These are phyloP conservation scores for Drosophila flavopinicola DNA, from an alignment of 2,888 invertebrate species.

Conservation along the genomic window DNA sequence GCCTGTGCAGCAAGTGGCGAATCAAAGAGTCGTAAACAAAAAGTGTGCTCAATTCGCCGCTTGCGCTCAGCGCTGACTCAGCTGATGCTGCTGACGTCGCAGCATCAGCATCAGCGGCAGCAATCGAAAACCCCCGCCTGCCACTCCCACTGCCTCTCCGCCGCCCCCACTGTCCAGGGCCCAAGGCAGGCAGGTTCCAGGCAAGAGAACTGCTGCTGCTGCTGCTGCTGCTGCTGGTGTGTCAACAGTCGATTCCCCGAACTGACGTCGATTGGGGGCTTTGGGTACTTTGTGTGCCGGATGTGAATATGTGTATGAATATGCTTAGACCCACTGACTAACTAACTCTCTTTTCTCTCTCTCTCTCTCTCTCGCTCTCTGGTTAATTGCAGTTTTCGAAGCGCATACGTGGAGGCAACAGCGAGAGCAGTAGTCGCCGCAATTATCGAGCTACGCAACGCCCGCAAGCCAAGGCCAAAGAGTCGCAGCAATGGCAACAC, in stretches of 20 bases:
- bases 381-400: conserved; percentile 70
- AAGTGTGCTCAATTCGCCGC: conserved; percentile 46
- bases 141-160: conserved; percentile 27
- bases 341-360: not conserved
- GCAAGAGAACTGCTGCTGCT: conserved; percentile 6
- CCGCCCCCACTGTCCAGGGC: conserved; percentile 26
- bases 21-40: conserved; percentile 54
- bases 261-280: conserved; percentile 43
- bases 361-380: conserved; percentile 5
- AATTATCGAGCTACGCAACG: conserved; percentile 58
- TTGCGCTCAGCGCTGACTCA: conserved; percentile 58
- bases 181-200: conserved; percentile 66
- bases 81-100: conserved; percentile 60
- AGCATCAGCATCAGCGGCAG: conserved; percentile 22
- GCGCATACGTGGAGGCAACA: conserved; percentile 72
- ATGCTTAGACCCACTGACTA: conserved; percentile 46
- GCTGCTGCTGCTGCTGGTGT: conserved; percentile 38
- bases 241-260: conserved; percentile 67
- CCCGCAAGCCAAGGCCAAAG: conserved; percentile 68
- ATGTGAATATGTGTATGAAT: conserved; percentile 43
- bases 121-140: conserved; percentile 40
- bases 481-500: conserved; percentile 83
- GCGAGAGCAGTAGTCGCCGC: conserved; percentile 66
- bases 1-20: conserved; percentile 32
- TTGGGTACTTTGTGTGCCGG: conserved; percentile 62